phyloP scores from a whole-genome alignment of 1,140 invertebrate species.

The Ylistrum balloti region DNA sequence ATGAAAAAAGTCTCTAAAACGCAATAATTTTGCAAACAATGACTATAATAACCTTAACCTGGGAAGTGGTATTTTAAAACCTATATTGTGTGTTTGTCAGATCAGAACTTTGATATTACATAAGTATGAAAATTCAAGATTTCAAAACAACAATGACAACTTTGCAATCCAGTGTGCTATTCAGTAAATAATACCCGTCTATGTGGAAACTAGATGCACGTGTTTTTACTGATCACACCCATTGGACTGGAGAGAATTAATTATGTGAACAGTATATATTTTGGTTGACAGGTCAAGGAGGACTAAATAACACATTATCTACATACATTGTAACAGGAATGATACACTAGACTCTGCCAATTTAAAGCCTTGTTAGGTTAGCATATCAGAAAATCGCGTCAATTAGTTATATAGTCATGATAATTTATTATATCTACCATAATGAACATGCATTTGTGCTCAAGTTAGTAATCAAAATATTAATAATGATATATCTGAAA shows the following conservation, averaged over 20 bases:
- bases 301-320: constrained; percentile 21
- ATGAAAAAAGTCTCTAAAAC: background rate
- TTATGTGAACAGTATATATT: background rate
- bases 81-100: background rate
- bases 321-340: too few species aligned
- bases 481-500: background rate
- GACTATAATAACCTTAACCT: background rate
- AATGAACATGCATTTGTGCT: background rate
- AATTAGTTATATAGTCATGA: too few species aligned
- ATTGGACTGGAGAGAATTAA: background rate
- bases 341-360: background rate
- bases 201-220: too few species aligned
- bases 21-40: background rate
- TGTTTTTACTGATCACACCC: background rate
- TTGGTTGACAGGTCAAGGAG: background rate
- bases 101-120: background rate
- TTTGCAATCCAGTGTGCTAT: background rate
- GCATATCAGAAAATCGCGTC: too few species aligned
- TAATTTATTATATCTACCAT: background rate
- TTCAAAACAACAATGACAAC: background rate
- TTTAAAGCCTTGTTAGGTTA: background rate
- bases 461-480: background rate
- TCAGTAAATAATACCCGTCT: too few species aligned
- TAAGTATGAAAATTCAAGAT: background rate
- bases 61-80: background rate